Conservation (phyloP, 2,113 vertebrate species). For the Capricornis sumatraensis region DNA sequence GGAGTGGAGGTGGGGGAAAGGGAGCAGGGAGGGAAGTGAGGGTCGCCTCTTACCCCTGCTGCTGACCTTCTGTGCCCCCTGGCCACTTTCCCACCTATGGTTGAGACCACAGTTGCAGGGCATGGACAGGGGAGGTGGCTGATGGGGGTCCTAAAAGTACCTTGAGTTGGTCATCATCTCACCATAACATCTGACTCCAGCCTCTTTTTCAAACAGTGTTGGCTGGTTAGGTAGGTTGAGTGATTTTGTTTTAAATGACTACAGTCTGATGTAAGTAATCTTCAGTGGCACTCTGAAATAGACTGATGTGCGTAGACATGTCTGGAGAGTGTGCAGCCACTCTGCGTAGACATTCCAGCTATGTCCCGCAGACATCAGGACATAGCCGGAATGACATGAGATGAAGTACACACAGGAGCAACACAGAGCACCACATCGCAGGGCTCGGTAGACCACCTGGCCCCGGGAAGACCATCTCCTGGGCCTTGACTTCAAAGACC, state of each 20-base stretch:
- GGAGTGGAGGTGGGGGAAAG: background rate
- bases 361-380: background rate
- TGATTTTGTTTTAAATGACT: background rate
- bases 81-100: background rate
- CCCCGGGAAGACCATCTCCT: background rate
- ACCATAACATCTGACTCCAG: background rate
- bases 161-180: background rate
- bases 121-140: accelerated
- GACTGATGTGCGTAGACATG: background rate
- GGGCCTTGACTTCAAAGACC: background rate
- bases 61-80: background rate
- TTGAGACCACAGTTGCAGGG: background rate
- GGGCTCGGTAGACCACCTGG: background rate
- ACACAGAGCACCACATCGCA: accelerated
- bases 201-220: background rate
- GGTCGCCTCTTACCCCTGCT: background rate
- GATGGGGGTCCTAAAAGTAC: background rate
- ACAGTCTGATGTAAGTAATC: background rate
- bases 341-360: background rate
- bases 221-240: background rate
- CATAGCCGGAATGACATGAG: accelerated
- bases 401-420: accelerated
- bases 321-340: background rate
- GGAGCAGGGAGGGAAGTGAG: background rate
- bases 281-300: background rate